These are phyloP conservation scores for Macropus fuliginosus DNA, from an alignment of 2,797 vertebrate species.

Conservation along the genomic window DNA sequence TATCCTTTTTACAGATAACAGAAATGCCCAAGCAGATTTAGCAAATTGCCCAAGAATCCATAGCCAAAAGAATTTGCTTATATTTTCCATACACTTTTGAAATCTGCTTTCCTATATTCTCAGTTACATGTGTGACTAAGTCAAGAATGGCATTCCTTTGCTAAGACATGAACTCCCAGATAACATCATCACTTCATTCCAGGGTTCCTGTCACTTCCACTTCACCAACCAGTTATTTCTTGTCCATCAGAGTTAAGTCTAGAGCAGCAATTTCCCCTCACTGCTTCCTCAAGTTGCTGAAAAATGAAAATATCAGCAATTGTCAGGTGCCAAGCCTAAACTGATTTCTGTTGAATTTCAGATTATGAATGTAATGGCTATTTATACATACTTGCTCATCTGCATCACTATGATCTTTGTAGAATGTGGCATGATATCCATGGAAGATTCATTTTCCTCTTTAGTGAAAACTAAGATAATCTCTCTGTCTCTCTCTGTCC, in stretches of 20 bases:
- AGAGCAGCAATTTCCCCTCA: background rate
- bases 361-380: background rate
- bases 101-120: background rate
- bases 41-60: background rate
- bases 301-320: background rate
- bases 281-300: background rate
- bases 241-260: background rate
- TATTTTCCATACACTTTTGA: background rate
- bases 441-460: constrained; percentile 22
- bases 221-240: background rate
- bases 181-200: background rate
- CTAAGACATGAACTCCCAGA: background rate
- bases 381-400: background rate
- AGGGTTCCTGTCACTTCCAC: background rate
- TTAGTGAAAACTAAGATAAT: constrained; percentile 33
- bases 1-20: background rate
- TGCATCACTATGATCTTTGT: background rate
- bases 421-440: background rate
- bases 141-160: background rate
- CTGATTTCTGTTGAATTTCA: constrained; percentile 31
- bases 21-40: background rate
- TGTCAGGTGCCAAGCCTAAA: background rate
- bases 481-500: background rate
- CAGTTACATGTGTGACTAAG: background rate
- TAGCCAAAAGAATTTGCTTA: background rate